These are phyloP conservation scores for Andricus grossulariae DNA, from an alignment of 1,140 invertebrate species.

Conservation along the genomic window DNA sequence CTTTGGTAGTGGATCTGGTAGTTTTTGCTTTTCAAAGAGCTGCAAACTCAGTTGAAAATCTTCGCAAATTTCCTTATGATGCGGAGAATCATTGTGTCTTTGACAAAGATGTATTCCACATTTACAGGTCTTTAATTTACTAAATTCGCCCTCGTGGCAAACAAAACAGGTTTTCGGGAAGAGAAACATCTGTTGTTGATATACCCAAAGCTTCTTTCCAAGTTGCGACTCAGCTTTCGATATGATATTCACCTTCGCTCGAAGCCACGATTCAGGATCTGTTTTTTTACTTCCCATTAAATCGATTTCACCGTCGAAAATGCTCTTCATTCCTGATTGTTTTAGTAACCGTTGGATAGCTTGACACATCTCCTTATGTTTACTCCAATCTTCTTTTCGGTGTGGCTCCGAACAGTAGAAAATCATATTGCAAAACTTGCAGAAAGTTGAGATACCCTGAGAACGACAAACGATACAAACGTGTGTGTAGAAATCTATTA, in stretches of 20 bases:
- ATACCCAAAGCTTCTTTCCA: not conserved
- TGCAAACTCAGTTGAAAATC: not conserved
- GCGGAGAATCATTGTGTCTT: not conserved
- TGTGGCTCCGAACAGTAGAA: not conserved
- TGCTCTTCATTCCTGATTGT: not conserved
- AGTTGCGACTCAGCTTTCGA: not conserved
- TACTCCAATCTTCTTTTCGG: constrained; percentile 10
- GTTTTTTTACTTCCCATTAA: not conserved
- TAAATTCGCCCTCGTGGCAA: not conserved
- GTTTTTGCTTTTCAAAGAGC: not conserved
- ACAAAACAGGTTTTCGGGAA: not conserved
- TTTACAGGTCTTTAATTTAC: not conserved
- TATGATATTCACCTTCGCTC: not conserved
- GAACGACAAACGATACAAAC: not conserved
- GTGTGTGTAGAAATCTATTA: not conserved
- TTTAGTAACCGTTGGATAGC: not conserved
- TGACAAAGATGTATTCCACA: not conserved
- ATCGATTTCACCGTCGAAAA: constrained; percentile 14
- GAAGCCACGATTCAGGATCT: not conserved
- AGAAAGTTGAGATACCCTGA: not conserved
- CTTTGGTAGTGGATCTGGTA: not conserved
- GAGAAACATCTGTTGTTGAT: constrained; percentile 7
- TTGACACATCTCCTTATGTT: not conserved
- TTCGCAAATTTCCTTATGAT: not conserved
- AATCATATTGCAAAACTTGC: not conserved